Evolutionary conservation across 2,113 vertebrate genomes (phyloP), one percentile per base, ranked within the genome.

Genomic region (Chloroceryle aenea): DNA sequence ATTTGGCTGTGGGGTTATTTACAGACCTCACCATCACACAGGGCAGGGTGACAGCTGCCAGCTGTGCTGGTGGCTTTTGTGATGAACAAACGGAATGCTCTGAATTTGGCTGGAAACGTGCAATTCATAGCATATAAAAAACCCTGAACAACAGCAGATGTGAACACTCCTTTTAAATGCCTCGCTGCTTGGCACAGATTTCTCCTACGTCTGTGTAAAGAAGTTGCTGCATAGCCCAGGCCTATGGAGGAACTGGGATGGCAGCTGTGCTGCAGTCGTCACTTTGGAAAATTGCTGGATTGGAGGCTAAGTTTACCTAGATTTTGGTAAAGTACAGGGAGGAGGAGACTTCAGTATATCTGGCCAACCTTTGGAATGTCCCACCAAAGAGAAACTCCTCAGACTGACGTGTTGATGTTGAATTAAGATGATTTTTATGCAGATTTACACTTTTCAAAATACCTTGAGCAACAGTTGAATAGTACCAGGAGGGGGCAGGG

Each of bases 61-160:
- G 83, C 85, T 86, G 82, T 30, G 61, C 82, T 93, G 68, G 63
- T 95, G 72, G 75, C 59, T 97, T 88, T 87, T 95, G 63, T 52
- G 59, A 74, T 45, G 83, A 92, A 72, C 18, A 88, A 90, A 90
- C 11, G 8, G 38, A 93, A 79, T 50, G 62, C 53, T 95, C 74
- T 61, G 59, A 80, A 58, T 90, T 93, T 91, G 72, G 42, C 72
- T 88, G 67, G 72, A 94, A 90, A 83, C 2, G 0, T 66, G 0
- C 36, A 40, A 91, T 52, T 81, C 26, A 66, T 59, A 82, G 75
- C 81, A 85, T 32, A 67, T 26, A 4, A 61, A 83, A 77, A 76
- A 61, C 48, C 55, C 61, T 32, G 30, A 95, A 61, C 12, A 26
- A 13, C 26, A 55, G 83, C 75, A 86, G 63, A 93, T 83, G 75